These are phyloP conservation scores for Eupithecia abbreviata DNA, from an alignment of 2,888 invertebrate genomes.

Conservation along the genomic window DNA sequence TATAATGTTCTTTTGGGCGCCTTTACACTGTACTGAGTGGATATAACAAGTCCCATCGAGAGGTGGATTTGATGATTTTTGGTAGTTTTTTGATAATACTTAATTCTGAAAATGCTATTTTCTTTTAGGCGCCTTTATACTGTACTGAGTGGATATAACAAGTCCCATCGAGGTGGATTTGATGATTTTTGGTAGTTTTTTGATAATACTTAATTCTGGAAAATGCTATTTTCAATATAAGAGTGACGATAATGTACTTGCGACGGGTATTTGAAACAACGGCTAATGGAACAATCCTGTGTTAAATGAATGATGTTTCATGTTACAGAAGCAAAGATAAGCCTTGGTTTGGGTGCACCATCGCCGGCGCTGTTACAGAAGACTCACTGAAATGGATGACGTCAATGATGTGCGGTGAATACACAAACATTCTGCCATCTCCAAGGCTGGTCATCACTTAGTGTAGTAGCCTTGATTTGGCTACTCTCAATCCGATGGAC, in stretches of 20 bases:
- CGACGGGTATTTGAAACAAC: background rate
- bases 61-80: background rate
- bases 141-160: too few species aligned
- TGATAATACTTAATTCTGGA: background rate
- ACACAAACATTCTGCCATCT: constrained; percentile 84
- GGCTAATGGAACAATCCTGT: background rate
- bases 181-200: background rate
- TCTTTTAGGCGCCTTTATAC: too few species aligned
- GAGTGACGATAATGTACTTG: background rate
- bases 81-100: background rate
- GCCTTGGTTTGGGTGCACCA: constrained; percentile 91
- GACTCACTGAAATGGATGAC: constrained; percentile 92
- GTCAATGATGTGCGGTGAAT: constrained; percentile 89
- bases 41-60: background rate
- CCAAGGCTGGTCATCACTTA: constrained; percentile 75
- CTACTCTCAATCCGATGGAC: background rate
- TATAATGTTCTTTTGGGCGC: background rate
- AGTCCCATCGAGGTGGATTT: background rate
- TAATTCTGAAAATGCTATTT: too few species aligned
- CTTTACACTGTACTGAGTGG: background rate
- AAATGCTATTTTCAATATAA: background rate
- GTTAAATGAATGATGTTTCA: background rate
- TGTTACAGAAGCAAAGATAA: constrained; percentile 86
- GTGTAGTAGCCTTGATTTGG: background rate
- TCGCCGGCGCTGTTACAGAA: constrained; percentile 90